Conservation (phyloP, 2,888 invertebrate species). For the Apeira syringaria region DNA sequence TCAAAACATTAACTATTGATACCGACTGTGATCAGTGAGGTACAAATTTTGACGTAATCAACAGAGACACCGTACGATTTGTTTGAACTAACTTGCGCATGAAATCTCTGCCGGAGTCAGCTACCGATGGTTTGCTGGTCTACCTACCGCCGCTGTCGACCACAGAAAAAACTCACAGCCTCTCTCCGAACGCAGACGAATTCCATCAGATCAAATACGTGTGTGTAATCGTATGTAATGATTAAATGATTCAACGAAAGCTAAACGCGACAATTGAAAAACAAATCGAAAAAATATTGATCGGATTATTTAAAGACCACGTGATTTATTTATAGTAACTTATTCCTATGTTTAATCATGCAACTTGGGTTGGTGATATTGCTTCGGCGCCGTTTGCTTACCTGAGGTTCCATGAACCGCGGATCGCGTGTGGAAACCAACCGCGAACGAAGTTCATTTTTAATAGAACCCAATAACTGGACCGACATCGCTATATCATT, state of each 20-base stretch:
- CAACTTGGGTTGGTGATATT: constrained; percentile 41
- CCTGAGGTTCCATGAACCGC: constrained; percentile 72
- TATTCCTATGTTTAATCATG: constrained; percentile 43
- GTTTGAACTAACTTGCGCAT: constrained; percentile 81
- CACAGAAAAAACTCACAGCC: constrained; percentile 64
- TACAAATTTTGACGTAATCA: constrained; percentile 64
- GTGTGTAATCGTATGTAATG: constrained; percentile 77
- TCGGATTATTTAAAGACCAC: no score
- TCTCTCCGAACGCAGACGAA: constrained; percentile 70
- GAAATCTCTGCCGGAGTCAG: constrained; percentile 70
- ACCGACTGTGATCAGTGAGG: constrained; percentile 47
- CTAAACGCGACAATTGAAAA: constrained; percentile 37
- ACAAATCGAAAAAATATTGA: no score
- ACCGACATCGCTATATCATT: constrained; percentile 36
- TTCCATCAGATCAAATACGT: constrained; percentile 79
- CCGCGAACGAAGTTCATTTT: constrained; percentile 51
- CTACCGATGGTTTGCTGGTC: constrained; percentile 81
- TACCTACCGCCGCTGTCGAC: constrained; percentile 74
- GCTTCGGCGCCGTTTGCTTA: constrained; percentile 50
- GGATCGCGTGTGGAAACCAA: constrained; percentile 66
- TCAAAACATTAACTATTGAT: constrained; percentile 25
- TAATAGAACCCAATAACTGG: constrained; percentile 49
- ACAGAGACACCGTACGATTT: constrained; percentile 80
- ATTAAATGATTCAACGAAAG: constrained; percentile 67
- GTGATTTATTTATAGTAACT: constrained; percentile 29